Evolutionary conservation across 2,113 vertebrate genomes (phyloP), one percentile per base, ranked within the genome.

Genomic region (Sus scrofa): DNA sequence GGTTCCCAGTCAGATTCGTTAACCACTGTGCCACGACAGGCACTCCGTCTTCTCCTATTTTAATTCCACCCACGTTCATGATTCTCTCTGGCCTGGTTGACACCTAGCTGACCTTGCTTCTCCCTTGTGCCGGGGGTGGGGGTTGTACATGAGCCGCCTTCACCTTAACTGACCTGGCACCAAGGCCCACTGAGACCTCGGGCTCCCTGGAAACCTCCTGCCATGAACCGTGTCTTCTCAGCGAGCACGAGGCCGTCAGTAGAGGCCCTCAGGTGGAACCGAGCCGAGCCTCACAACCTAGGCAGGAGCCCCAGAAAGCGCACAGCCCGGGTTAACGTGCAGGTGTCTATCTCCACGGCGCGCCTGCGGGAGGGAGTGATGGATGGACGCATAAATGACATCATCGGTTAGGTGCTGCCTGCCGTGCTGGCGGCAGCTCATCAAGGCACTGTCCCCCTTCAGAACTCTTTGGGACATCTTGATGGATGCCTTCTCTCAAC

Each of bases 181-280:
- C 2, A 2, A 4, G 32, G 37, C 19, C 50, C 50, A 0, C 67
- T 1, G 58, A 50, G 75, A 16, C 70, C 32, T 50, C 5, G 1
- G 77, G 37, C 84, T 67, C 19, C 32, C 58, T 68, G 4, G 14
- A 16, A 0, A 20, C 70, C 1, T 4, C 44, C 22, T 56, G 6
- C 11, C 2, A 0, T 1, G 4, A 6, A 3, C 32, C 5, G 0
- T 1, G 7, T 20, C 20, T 13, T 37, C 14, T 27, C 18, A 4
- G 32, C 1, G 24, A 12, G 24, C 3, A 14, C 19, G 13, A 24
- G 26, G 11, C 1, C n/a, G n/a, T n/a, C n/a, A 0, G 2, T 8
- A 3, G n/a, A 12, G 60, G 44, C 18, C 44, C 20, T 75, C 0
- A 0, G 0, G 0, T 6, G 11, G 32, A 32, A 0, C 19, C 22